Base-by-base conservation (phyloP, 2,797 vertebrate genomes). In the Falco rusticolus region DNA sequence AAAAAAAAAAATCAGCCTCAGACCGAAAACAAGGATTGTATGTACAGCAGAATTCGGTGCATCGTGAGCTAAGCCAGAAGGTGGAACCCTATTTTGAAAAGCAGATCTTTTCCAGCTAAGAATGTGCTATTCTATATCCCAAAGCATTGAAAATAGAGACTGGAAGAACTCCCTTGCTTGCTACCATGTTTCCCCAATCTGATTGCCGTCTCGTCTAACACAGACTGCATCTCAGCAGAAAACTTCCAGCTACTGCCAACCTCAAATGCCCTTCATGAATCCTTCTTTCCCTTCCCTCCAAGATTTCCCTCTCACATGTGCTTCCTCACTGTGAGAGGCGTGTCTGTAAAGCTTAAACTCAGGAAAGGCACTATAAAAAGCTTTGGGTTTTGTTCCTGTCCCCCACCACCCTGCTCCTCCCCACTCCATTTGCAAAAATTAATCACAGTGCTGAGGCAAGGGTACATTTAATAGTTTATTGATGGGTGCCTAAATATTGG, bases 221-320 rank as follows among this genome's bases (percentile, higher is more conserved):
- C 61, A 84, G 15, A 13, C 69, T 79, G 57, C 79, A 64, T 51
- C 75, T 85, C 79, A 71, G 79, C 56, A 84, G 66, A 91, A 39
- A 81, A 41, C 78, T 95, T 43, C 63, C 63, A 92, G 82, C 76
- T 86, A 88, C 14, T 57, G 75, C 78, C 82, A 92, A 33, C 41
- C 61, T 71, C 20, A 45, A 78, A 56, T 37, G 86, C 43, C 17
- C 10, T 63, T 90, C 65, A 26, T 10, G 51, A 80, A 92, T 64
- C 22, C 57, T 76, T 39, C 71, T 70, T 37, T 31, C 47, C 51
- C 26, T 47, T 54, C 63, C 56, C 66, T 59, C 54, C 25, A 74
- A 50, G 74, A 54, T 24, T n/a, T 39, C 43, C 60, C 28, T 61
- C 65, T 83, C 47, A 24, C 31, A 45, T 13, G 16, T 1, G 9